phyloP scores from a whole-genome alignment of 2,888 invertebrate species.

The Drosophila fungiperda region DNA sequence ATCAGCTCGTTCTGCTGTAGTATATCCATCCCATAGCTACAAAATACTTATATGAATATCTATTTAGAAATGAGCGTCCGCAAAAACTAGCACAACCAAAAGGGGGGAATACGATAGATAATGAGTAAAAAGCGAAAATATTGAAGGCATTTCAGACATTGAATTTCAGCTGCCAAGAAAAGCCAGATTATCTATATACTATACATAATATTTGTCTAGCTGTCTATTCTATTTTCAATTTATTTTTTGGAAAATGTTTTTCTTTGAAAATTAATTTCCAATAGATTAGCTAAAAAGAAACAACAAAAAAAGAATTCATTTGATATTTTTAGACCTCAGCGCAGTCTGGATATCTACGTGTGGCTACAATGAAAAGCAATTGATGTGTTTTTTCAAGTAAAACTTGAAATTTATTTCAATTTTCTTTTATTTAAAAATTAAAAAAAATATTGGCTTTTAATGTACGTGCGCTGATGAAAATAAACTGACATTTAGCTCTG shows the following conservation, averaged over 20 bases:
- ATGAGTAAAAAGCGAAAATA: conserved; percentile 51
- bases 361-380: conserved; percentile 64
- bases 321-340: conserved; percentile 63
- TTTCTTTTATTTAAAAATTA: conserved; percentile 49
- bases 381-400: conserved; percentile 68
- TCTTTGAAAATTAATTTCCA: conserved; percentile 72
- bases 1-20: conserved; percentile 16
- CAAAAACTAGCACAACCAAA: conserved; percentile 59
- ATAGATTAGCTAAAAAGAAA: conserved; percentile 73
- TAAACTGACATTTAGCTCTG: conserved; percentile 61
- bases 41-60: conserved; percentile 30
- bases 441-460: conserved; percentile 52
- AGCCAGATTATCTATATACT: conserved; percentile 37
- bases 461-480: conserved; percentile 58
- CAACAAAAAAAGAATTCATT: conserved; percentile 35
- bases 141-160: conserved; percentile 64
- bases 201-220: conserved; percentile 22
- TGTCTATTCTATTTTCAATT: conserved; percentile 72
- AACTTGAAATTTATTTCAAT: conserved; percentile 72
- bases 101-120: conserved; percentile 36
- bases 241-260: conserved; percentile 68
- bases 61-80: conserved; percentile 53
- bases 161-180: conserved; percentile 65
- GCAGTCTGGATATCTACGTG: conserved; percentile 48
- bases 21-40: conserved; percentile 46